Percentiles rank a stretch among this genome's conserved stretches.
phyloP scores from a whole-genome alignment of 2,113 vertebrate species.

The Aplodontia rufa region DNA sequence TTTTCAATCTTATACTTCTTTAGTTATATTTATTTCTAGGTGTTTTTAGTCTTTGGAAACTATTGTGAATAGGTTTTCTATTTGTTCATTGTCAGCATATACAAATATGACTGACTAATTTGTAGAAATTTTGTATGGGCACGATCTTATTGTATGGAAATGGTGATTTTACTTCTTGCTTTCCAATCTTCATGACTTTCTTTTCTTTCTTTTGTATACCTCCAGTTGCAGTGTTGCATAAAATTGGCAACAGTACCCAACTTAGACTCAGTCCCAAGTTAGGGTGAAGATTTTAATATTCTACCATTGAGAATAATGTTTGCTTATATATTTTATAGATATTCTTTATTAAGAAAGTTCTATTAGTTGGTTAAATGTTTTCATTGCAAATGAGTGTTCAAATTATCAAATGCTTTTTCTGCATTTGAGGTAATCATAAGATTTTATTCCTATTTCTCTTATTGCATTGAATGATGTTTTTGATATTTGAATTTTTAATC shows the following conservation, averaged over 20 bases:
- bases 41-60: background rate
- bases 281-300: background rate
- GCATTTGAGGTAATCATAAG: background rate
- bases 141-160: background rate
- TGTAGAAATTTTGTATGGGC: background rate
- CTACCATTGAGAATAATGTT: background rate
- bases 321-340: background rate
- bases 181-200: background rate
- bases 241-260: background rate
- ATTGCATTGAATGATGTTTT: background rate
- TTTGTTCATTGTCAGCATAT: background rate
- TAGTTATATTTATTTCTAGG: background rate
- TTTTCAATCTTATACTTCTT: background rate
- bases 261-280: background rate
- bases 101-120: background rate
- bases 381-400: background rate
- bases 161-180: background rate
- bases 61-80: background rate
- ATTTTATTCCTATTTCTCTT: background rate
- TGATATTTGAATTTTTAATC: background rate
- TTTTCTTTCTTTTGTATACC: background rate
- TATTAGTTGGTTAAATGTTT: background rate
- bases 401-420: background rate
- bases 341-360: background rate
- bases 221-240: background rate